A percentile compares a stretch with the other conserved stretches of the same genome.
Evolutionary conservation across 2,113 vertebrate species (phyloP).

Genomic region (Tragelaphus scriptus): DNA sequence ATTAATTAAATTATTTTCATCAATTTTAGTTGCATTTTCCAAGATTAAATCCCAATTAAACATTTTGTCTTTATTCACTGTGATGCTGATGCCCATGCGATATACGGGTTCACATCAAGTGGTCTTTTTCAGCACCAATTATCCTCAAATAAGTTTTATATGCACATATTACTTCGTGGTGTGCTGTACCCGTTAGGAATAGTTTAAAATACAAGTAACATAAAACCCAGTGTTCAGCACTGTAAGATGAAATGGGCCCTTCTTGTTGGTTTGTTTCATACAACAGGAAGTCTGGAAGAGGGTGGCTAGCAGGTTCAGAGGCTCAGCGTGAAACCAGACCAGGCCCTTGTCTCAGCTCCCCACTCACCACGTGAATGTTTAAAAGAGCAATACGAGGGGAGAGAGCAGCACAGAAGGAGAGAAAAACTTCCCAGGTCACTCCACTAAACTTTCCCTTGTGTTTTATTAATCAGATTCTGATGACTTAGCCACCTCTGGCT

Average conservation of each 20-base stretch:
- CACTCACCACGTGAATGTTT: not conserved
- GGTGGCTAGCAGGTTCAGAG: not conserved
- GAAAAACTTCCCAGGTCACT: not conserved
- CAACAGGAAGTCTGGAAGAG: not conserved
- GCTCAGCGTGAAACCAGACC: not conserved
- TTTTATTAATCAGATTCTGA: not conserved
- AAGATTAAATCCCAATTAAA: slow-evolving; percentile 26
- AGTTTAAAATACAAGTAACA: not conserved
- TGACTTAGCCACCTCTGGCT: not conserved
- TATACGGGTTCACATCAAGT: not conserved
- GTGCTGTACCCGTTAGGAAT: not conserved
- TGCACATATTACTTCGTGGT: not conserved
- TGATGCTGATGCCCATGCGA: not conserved
- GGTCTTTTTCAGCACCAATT: not conserved
- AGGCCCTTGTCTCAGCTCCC: not conserved
- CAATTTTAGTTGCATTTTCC: slow-evolving; percentile 37
- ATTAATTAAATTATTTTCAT: slow-evolving; percentile 33
- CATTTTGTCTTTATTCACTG: not conserved
- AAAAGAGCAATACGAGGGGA: not conserved
- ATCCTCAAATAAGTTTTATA: not conserved
- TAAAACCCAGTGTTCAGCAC: not conserved
- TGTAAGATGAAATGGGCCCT: not conserved
- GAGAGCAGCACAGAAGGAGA: not conserved
- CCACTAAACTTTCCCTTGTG: not conserved
- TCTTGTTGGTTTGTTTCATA: not conserved